These are phyloP conservation scores for Luperina nickerlii DNA, from an alignment of 2,888 invertebrate species.

Conservation along the genomic window DNA sequence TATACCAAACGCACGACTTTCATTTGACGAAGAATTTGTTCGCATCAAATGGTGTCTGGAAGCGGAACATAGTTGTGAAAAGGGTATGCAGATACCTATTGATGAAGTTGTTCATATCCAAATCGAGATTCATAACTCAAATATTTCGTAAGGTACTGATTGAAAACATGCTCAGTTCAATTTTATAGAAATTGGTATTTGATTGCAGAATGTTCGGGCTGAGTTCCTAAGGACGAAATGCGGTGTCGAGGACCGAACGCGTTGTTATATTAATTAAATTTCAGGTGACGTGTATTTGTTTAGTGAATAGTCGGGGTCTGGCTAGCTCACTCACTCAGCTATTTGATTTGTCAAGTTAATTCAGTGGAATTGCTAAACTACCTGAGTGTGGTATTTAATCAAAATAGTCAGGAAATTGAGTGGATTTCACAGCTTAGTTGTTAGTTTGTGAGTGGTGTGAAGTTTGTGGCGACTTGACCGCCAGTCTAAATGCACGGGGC, in stretches of 20 bases:
- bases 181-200: slow-evolving; percentile 24
- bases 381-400: slow-evolving; percentile 33
- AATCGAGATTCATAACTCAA: neutral
- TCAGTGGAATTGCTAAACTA: slow-evolving; percentile 14
- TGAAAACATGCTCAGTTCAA: neutral
- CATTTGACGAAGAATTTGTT: neutral
- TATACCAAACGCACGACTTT: neutral
- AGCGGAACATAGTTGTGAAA: neutral
- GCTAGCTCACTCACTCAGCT: slow-evolving; percentile 2
- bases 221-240: neutral
- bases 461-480: slow-evolving; percentile 5
- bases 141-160: neutral
- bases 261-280: slow-evolving; percentile 20
- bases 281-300: slow-evolving; percentile 25
- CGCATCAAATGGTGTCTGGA: neutral
- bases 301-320: neutral
- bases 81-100: neutral
- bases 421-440: slow-evolving; percentile 25
- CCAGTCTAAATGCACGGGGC: slow-evolving; percentile 4
- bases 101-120: neutral
- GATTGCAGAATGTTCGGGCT: neutral
- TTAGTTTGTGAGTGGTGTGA: neutral
- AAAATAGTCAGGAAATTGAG: slow-evolving; percentile 17
- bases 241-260: neutral
- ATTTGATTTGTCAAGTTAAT: slow-evolving; percentile 39